Evolutionary conservation across 1,140 invertebrate genomes (phyloP).

Genomic region (Drosophila dunni): DNA sequence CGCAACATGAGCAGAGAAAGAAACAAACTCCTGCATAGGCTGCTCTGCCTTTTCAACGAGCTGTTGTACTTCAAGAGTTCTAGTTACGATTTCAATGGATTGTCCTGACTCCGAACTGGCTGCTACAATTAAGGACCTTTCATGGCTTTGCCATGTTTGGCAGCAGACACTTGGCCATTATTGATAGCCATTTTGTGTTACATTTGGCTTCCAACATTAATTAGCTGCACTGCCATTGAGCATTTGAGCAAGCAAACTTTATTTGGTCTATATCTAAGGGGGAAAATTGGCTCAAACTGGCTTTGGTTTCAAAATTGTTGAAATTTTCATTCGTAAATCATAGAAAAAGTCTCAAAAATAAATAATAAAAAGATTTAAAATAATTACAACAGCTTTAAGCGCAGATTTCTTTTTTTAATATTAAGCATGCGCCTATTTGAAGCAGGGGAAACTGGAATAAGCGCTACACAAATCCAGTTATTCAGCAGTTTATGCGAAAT

Average conservation of each 20-base stretch:
- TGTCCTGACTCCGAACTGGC: background rate
- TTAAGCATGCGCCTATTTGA: no score
- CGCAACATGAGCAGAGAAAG: slow-evolving; percentile 10
- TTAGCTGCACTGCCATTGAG: background rate
- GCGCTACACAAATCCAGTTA: no score
- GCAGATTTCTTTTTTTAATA: no score
- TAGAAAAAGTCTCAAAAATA: no score
- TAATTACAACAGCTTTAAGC: no score
- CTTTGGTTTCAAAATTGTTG: background rate
- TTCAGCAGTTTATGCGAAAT: background rate
- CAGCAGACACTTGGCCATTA: background rate
- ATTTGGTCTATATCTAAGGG: background rate
- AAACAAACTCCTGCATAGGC: background rate
- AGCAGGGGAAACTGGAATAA: no score
- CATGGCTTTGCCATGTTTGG: slow-evolving; percentile 1
- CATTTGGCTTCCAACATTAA: slow-evolving; percentile 7
- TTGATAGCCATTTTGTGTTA: slow-evolving; percentile 14
- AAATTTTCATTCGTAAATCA: background rate
- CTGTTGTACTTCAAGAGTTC: slow-evolving; percentile 17
- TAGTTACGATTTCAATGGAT: slow-evolving; percentile 23
- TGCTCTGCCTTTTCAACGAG: slow-evolving; percentile 17
- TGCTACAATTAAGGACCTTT: background rate
- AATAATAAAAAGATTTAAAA: no score
- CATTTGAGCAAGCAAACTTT: background rate
- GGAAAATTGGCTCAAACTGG: background rate